Base-by-base conservation (phyloP, 2,888 invertebrate species). In the Colostygia pectinataria region DNA sequence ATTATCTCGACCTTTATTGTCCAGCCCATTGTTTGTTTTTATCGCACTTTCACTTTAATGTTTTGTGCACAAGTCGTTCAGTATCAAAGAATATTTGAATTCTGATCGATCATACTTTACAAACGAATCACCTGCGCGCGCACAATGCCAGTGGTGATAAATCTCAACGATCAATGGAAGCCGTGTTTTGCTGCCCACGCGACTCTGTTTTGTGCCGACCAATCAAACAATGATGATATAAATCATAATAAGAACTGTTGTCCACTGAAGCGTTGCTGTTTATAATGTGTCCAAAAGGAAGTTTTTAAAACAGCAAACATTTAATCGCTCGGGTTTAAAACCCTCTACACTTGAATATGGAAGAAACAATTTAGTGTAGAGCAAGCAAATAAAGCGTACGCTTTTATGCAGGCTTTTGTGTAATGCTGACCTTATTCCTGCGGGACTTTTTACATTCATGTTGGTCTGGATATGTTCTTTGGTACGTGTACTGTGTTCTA, bases 121-220 rank as follows among this genome's bases (percentile, higher is more conserved):
- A 67, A 70, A 65, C 61, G 64, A 69, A 66, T 68, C 73, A 68
- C 65, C 69, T 72, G 66, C 68, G 74, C 70, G 61, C 70, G 71
- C 70, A 73, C 68, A 72, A 77, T 77, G 69, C 70, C 68, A 72
- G 77, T 77, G 69, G 71, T 71, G 59, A 80, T 81, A 78, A 77
- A 80, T 81, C 78, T 74, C 68, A 2, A 51, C 63, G 59, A 70
- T 76, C 68, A 74, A 76, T 72, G 66, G 66, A 55, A 68, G 63
- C 65, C 43, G 48, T 47, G 66, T 68, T 65, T 65, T 46, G 51
- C 71, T 70, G 63, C 71, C 71, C 72, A 68, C 66, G 54, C 54
- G 38, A 48, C 49, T 55, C 48, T 54, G 50, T 55, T 54, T 60
- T 47, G 59, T 62, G 56, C 60, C 62, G 63, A 62, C 65, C 65